Base-by-base conservation (phyloP, 2,888 invertebrate genomes). In the Acleris literana region DNA sequence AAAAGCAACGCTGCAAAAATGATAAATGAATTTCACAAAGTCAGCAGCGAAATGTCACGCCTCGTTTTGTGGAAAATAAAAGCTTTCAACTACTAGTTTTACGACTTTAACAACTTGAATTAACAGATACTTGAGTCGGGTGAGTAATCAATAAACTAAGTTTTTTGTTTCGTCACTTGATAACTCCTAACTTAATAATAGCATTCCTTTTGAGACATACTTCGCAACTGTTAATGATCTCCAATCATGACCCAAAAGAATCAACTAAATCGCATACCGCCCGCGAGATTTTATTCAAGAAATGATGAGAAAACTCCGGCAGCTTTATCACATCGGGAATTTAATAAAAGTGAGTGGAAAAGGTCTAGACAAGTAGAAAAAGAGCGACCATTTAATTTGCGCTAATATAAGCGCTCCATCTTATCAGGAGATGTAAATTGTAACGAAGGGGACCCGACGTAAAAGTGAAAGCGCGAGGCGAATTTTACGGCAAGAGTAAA, bases 401-500 rank as follows among this genome's bases (percentile, higher is more conserved):
- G 48, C 48, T 59, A 48, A 55, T 65, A 55, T 65, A 29, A 65
- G 53, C 52, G 57, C 60, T 55, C 49, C 44, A 55, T 55, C 51
- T 59, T 59, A 54, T 64, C 53, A 52, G 52, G 13, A 33, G 58
- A 54, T 57, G 64, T 59, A 54, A 64, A 54, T 54, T 58, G 64
- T 25, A 39, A 55, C 43, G 43, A 57, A 46, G 46, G 59, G 59
- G 43, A 54, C 56, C 55, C 16, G 63, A 51, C 58, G n/a, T 59
- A 57, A 43, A 57, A 59, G 22, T 44, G 44, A 54, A 33, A 64
- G 62, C 44, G 33, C 44, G 18, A 58, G 46, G 53, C 20, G 43
- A 53, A 53, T 63, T 68, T 68, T 70, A 65, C 59, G 62, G 49
- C 56, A 49, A 13, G 59, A 60, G 60, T 59, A 63, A 63, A 64